Percentiles rank a stretch among this genome's conserved stretches.
Evolutionary conservation across 2,113 vertebrate species (phyloP).

Genomic region (Murina feae): DNA sequence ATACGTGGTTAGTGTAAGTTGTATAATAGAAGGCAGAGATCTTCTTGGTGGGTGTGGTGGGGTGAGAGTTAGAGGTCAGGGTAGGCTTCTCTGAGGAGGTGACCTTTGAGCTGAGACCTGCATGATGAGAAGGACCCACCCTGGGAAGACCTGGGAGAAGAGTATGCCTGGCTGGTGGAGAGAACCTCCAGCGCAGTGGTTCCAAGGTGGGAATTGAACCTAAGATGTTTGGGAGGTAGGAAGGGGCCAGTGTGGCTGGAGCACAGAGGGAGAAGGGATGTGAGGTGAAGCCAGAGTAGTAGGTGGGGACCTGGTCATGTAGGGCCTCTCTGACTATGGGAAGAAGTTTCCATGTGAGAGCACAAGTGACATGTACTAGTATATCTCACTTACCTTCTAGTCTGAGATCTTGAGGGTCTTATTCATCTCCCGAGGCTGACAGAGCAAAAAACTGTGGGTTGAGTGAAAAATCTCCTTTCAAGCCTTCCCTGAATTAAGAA

Average conservation of each 20-base stretch:
- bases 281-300: neutral
- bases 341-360: neutral
- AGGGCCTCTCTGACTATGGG: neutral
- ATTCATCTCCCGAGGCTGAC: neutral
- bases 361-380: too few species aligned
- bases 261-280: neutral
- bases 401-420: neutral
- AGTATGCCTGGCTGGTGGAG: neutral
- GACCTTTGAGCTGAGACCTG: neutral
- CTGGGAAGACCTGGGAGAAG: neutral
- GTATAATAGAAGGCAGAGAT: fast-evolving
- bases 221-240: neutral
- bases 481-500: neutral
- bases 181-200: too few species aligned
- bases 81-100: neutral
- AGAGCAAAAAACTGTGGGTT: neutral
- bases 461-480: neutral
- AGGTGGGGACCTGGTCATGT: neutral
- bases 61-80: neutral
- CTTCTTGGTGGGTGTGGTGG: fast-evolving
- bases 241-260: neutral
- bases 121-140: neutral
- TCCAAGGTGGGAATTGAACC: neutral
- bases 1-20: neutral
- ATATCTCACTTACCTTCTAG: too few species aligned